Base-by-base conservation (phyloP, 2,888 invertebrate species). In the Agriopis aurantiaria region DNA sequence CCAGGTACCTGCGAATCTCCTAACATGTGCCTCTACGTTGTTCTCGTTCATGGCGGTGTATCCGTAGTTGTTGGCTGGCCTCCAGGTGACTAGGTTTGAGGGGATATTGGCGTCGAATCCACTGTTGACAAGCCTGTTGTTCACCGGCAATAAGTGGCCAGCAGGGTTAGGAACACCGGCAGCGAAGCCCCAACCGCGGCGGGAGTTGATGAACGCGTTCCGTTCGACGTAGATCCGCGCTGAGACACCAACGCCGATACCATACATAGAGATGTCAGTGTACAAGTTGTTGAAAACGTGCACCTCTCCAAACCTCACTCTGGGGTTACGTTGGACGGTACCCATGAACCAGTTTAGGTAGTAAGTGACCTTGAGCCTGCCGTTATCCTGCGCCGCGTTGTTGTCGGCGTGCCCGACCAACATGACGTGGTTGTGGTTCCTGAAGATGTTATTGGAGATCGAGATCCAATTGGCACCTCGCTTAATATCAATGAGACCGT, bases 211-310 rank as follows among this genome's bases (percentile, higher is more conserved):
- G 51, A 72, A 76, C 6, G 41, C 46, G 53, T 76, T 76, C 41
- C 73, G 71, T 41, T 76, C 76, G 11, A 12, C 49, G 23, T 72
- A 64, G n/a, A 76, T 49, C 5, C 7, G 45, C 11, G 76, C 73
- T 0, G 46, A 70, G 3, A 49, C 65, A 4, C 71, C 70, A 10
- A 68, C 56, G 17, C 17, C 17, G 17, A 23, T 23, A 23, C 75
- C 76, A 23, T 33, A 33, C 33, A 69, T 48, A 40, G 65, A 51
- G 0, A 72, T 43, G 59, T 76, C 73, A 2, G 75, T 73, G 61
- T 75, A 76, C 64, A 75, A 46, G 62, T 76, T 76, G 69, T 76
- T 76, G 0, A 73, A 23, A 3, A 76, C 9, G 60, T 76, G 76
- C 45, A 76, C 76, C 12, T 68, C 49, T 12, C 73, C 76, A 10